Evolutionary conservation across 2,888 invertebrate species (phyloP), one percentile per base, ranked within the genome.

Genomic region (Spodoptera picta): DNA sequence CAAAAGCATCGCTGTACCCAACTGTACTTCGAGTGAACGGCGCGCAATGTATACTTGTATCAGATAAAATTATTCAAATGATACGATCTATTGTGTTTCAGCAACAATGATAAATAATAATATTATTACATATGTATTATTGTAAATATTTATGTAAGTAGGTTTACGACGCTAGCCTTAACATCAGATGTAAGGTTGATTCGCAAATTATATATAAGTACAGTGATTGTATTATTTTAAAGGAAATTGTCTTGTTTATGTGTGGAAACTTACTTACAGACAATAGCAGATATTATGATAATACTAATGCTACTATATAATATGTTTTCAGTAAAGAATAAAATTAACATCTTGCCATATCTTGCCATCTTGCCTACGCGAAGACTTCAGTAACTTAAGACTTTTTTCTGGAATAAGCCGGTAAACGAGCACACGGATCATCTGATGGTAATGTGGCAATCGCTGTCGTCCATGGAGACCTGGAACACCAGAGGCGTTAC

Each of bases 41-140:
- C 76, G 80, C 77, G 83, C 63, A 86, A 87, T 85, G 85, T 90
- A 91, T 89, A 89, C 88, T 89, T 90, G 89, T 88, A 90, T 90
- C 89, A 88, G 91, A 92, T 92, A 92, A 91, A 92, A 92, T 92
- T 92, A 93, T 93, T 93, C 92, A 92, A 93, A 93, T 92, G 90
- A 92, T 92, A 93, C 90, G 90, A 92, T 92, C 92, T 92, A 92
- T 93, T 93, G 93, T 92, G 88, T 90, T 91, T 90, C 90, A 88
- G 87, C 86, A 90, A 93, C 92, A 92, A 92, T 92, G 92, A 92
- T 92, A 91, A 90, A 92, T 90, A 92, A 90, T 90, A 90, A 89
- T 91, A 91, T 89, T 90, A 92, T 89, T 89, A 89, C 87, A 87
- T 89, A 87, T 89, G 88, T 90, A 90, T 89, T 79, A 79, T 79